phyloP scores from a whole-genome alignment of 2,797 vertebrate genomes.

The Sebastolobus altivelis region DNA sequence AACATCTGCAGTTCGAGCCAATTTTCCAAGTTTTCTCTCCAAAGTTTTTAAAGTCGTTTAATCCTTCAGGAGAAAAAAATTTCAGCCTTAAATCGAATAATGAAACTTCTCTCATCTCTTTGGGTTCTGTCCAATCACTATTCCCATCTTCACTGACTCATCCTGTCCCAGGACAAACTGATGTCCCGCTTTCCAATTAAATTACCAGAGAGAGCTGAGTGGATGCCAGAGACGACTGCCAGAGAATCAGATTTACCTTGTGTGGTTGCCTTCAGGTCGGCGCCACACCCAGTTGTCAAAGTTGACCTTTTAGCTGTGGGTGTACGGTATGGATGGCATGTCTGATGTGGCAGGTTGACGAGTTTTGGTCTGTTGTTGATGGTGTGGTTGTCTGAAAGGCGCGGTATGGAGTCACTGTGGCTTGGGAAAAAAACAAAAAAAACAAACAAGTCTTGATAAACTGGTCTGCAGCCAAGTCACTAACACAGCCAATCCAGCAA shows the following conservation, averaged over 20 bases:
- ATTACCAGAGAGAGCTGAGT: conserved; percentile 35
- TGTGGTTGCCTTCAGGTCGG: neutral
- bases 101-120: conserved; percentile 7
- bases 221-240: conserved; percentile 41
- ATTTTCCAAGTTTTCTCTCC: conserved; percentile 13
- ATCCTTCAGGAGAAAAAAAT: neutral
- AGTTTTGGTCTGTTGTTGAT: neutral
- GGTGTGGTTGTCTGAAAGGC: neutral
- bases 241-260: conserved; percentile 5
- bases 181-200: conserved; percentile 37
- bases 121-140: conserved; percentile 17
- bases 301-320: neutral
- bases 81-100: conserved; percentile 16
- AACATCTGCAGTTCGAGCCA: conserved; percentile 3
- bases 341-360: fast-evolving
- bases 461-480: neutral
- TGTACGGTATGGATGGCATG: neutral
- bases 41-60: conserved; percentile 35
- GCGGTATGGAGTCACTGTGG: neutral
- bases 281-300: neutral
- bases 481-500: neutral
- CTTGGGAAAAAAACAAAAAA: neutral
- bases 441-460: neutral
- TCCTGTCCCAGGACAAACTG: conserved; percentile 23
- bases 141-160: conserved; percentile 48